phyloP scores from a whole-genome alignment of 1,140 invertebrate species.

The Caenorhabditis brenneri region DNA sequence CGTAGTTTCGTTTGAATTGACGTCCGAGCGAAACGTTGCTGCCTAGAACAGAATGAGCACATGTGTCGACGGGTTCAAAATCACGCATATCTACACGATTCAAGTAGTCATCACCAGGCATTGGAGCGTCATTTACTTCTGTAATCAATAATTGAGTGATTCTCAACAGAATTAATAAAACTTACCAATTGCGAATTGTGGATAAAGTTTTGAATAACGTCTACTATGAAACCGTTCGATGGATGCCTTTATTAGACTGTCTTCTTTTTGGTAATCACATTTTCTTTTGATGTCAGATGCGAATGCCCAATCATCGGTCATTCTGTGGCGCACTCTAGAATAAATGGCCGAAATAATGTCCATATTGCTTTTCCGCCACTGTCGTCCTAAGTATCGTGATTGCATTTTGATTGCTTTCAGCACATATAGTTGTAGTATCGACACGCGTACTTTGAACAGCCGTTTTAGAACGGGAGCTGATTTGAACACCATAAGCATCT shows the following conservation, averaged over 20 bases:
- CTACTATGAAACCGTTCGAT: slow-evolving; percentile 94
- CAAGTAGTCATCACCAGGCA: slow-evolving; percentile 51
- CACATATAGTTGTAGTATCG: slow-evolving; percentile 85
- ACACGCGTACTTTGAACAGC: slow-evolving; percentile 80
- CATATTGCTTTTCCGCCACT: slow-evolving; percentile 99
- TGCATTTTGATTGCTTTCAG: slow-evolving; percentile 99
- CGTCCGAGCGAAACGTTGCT: slow-evolving; percentile 2
- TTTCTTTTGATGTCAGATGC: slow-evolving; percentile 97
- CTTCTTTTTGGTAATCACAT: slow-evolving; percentile 98
- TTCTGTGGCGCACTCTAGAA: slow-evolving; percentile 82
- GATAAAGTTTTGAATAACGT: slow-evolving; percentile 77
- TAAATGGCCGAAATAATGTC: slow-evolving; percentile 99
- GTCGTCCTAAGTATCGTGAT: slow-evolving; percentile 95
- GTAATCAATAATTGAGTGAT: not conserved
- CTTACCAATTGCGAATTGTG: slow-evolving; percentile 55
- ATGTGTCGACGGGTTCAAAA: slow-evolving; percentile 84
- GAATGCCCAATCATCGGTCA: slow-evolving; percentile 99
- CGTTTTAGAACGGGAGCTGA: slow-evolving; percentile 96
- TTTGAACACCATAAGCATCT: slow-evolving; percentile 99
- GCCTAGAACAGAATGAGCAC: slow-evolving; percentile 83
- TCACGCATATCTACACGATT: slow-evolving; percentile 73
- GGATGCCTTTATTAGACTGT: slow-evolving; percentile 87
- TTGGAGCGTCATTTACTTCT: slow-evolving; percentile 46
- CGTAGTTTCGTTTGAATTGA: slow-evolving; percentile 86
- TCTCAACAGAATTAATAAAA: not conserved